Evolutionary conservation across 2,797 vertebrate genomes (phyloP).

Genomic region (Trichosurus vulpecula): DNA sequence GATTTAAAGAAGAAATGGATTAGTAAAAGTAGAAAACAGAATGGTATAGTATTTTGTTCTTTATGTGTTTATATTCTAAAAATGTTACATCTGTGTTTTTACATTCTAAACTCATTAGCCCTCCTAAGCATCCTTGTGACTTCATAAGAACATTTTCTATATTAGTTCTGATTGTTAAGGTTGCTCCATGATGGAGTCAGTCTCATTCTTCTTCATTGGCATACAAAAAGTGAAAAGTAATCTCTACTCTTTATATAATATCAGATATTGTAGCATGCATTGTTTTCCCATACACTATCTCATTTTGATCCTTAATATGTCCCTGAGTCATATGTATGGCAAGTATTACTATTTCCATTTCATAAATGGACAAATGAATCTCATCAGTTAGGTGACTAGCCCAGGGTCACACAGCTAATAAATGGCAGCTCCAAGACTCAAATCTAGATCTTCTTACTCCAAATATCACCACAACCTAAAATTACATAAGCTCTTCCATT

Average conservation of each 20-base stretch:
- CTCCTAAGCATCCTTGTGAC: neutral
- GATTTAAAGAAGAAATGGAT: neutral
- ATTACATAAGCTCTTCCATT: neutral
- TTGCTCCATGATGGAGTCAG: neutral
- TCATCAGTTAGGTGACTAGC: neutral
- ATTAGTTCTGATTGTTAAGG: neutral
- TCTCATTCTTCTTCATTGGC: neutral
- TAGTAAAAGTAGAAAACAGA: neutral
- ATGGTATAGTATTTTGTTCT: neutral
- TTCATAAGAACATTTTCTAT: neutral
- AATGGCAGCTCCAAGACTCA: neutral
- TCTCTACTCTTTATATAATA: neutral
- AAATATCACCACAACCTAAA: neutral
- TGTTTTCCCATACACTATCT: neutral
- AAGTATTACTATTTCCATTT: neutral
- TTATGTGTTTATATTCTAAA: neutral
- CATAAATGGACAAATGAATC: neutral
- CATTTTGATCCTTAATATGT: neutral
- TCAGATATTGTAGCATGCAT: neutral
- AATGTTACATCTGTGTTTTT: neutral
- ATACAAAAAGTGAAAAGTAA: neutral
- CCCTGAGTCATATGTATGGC: neutral
- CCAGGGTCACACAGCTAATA: neutral
- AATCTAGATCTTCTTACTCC: neutral
- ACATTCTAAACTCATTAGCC: neutral